Evolutionary conservation across 2,888 invertebrate genomes (phyloP), one percentile per base, ranked within the genome.

Genomic region (Clanis bilineata): DNA sequence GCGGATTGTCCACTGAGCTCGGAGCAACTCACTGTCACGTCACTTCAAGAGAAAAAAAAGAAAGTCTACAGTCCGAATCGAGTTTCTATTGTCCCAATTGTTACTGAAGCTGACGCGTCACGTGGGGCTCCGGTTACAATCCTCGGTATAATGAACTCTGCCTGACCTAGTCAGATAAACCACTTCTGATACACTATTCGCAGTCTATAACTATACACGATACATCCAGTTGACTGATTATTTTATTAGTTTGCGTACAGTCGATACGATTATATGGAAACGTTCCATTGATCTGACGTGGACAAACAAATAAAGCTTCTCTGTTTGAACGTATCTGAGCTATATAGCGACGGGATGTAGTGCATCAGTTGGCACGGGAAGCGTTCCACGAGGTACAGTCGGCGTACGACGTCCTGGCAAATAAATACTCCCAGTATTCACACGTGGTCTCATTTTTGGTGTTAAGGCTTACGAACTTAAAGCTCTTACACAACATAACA

Each of bases 211-310:
- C 22, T 12, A 4, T 3, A 45, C 23, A 51, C 51, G 28, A 28
- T 18, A 32, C 18, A 28, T 51, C 10, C 18, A 32, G 28, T 32
- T 51, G 51, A 32, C 32, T 51, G 32, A 51, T 51, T 32, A 32
- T 32, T 51, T 51, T 51, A 32, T 51, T 51, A 32, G 51, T 32
- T 51, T 18, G 51, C 51, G 47, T 2, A 32, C 51, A 15, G 51
- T 51, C 18, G 51, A 28, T 51, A 51, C 32, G 15, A 51, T 15
- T 51, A 51, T 32, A 9, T 51, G 32, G 51, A 51, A 51, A 18
- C 28, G 51, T 51, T 51, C 51, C 51, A 51, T 51, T 51, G 51
- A 51, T 51, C 51, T 51, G 51, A 51, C 51, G 28, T 28, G 32
- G 15, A 51, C 51, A 51, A 51, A 51, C 51, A 51, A 51, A 51